Percentiles rank a stretch among this genome's conserved stretches.
These are phyloP conservation scores for Phragmatobia fuliginosa DNA, from an alignment of 2,888 invertebrate genomes.

Conservation along the genomic window DNA sequence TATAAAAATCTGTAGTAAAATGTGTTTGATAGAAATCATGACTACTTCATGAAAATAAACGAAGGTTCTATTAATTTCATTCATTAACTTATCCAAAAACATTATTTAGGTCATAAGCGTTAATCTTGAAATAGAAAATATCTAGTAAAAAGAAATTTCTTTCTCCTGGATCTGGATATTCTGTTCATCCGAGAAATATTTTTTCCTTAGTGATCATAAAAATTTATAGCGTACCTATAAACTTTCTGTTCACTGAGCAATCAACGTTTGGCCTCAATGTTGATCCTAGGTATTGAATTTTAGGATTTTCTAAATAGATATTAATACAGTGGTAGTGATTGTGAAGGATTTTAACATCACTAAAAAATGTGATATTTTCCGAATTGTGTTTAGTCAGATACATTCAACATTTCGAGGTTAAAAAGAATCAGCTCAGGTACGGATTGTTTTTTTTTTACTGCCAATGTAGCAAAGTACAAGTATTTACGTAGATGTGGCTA, in stretches of 20 bases:
- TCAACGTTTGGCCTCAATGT: conserved; percentile 30
- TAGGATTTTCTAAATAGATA: conserved; percentile 19
- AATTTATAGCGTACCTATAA: conserved; percentile 44
- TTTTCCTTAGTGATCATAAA: conserved; percentile 44
- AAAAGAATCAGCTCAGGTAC: neutral
- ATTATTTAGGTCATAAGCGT: neutral
- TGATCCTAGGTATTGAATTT: conserved; percentile 31
- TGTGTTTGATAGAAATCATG: neutral
- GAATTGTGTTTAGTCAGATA: neutral
- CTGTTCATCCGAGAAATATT: conserved; percentile 27
- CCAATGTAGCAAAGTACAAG: too few relatives aligned
- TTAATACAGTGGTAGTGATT: conserved; percentile 6
- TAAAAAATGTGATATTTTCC: conserved; percentile 10
- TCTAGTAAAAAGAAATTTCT: conserved; percentile 30
- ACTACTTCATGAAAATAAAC: too few relatives aligned
- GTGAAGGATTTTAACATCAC: conserved; percentile 17
- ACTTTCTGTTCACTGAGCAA: conserved; percentile 39
- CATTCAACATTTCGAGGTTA: neutral
- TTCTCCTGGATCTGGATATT: conserved; percentile 30
- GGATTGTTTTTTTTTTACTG: too few relatives aligned
- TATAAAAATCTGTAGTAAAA: neutral
- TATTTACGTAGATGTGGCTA: too few relatives aligned
- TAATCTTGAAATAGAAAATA: neutral
- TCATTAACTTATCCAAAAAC: neutral
- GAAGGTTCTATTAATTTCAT: neutral